Evolutionary conservation across 2,888 invertebrate genomes (phyloP).

Genomic region (Xiphydria camelus): DNA sequence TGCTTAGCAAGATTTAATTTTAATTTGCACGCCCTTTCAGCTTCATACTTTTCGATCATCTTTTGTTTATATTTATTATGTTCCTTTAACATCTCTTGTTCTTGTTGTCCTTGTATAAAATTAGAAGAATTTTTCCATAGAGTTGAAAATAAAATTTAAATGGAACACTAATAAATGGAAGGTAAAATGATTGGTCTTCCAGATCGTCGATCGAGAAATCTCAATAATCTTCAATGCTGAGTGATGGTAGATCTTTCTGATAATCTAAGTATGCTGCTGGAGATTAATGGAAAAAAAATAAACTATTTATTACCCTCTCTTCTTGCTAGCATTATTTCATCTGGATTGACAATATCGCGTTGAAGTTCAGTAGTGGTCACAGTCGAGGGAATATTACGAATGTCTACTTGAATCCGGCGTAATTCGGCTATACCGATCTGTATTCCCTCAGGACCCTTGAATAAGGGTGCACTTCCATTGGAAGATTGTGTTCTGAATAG

Average conservation of each 20-base stretch:
- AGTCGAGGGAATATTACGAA: constrained; percentile 29
- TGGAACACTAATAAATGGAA: not conserved
- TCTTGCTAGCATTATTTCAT: constrained; percentile 38
- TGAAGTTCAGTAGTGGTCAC: constrained; percentile 18
- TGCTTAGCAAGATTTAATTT: constrained; percentile 10
- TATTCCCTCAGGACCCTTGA: constrained; percentile 36
- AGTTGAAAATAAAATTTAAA: not conserved
- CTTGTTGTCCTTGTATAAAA: not conserved
- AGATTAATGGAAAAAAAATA: not conserved
- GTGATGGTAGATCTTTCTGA: not conserved
- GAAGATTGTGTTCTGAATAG: constrained; percentile 27
- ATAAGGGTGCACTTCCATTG: constrained; percentile 26
- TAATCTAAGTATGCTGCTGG: too few relatives aligned
- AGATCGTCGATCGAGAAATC: too few relatives aligned
- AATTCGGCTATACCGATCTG: constrained; percentile 29
- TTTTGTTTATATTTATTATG: constrained; percentile 8
- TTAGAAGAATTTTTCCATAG: not conserved
- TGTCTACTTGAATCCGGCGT: constrained; percentile 36
- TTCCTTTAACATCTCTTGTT: not conserved
- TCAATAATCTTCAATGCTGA: not conserved
- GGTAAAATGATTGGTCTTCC: not conserved
- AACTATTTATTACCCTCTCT: constrained; percentile 35
- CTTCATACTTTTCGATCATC: constrained; percentile 36
- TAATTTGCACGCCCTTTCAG: constrained; percentile 16
- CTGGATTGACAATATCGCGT: constrained; percentile 35